Conservation (phyloP, 2,888 invertebrate genomes). For the Pristionchus japonicus region DNA sequence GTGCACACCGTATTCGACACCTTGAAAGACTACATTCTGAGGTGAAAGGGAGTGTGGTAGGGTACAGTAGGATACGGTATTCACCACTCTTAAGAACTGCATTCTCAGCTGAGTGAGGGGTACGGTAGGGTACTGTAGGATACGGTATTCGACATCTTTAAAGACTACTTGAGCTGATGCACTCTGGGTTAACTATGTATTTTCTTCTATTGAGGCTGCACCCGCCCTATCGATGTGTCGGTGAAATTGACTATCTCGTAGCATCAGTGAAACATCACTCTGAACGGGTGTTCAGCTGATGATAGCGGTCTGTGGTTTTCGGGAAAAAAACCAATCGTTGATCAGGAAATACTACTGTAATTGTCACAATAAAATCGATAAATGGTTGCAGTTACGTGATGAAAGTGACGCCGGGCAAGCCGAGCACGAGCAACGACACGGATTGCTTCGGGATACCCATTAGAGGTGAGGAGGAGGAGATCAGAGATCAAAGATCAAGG, state of each 20-base stretch:
- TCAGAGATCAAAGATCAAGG: neutral
- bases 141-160: no score
- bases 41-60: neutral
- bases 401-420: constrained; percentile 55
- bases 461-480: neutral
- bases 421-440: constrained; percentile 4
- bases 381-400: constrained; percentile 50
- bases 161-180: no score
- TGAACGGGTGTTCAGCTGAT: no score
- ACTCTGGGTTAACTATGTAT: no score
- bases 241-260: no score
- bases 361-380: constrained; percentile 5
- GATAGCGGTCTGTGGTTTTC: neutral
- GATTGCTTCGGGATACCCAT: constrained; percentile 15
- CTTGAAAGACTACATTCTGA: constrained; percentile 10
- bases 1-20: constrained; percentile 29
- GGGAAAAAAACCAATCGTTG: no score
- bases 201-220: no score
- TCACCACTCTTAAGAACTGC: no score
- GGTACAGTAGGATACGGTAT: neutral
- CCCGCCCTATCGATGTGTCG: no score
- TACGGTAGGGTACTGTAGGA: neutral
- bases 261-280: no score
- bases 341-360: neutral
- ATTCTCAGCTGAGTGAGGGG: neutral